Conservation (phyloP, 2,113 vertebrate genomes). For the Scomber scombrus region DNA sequence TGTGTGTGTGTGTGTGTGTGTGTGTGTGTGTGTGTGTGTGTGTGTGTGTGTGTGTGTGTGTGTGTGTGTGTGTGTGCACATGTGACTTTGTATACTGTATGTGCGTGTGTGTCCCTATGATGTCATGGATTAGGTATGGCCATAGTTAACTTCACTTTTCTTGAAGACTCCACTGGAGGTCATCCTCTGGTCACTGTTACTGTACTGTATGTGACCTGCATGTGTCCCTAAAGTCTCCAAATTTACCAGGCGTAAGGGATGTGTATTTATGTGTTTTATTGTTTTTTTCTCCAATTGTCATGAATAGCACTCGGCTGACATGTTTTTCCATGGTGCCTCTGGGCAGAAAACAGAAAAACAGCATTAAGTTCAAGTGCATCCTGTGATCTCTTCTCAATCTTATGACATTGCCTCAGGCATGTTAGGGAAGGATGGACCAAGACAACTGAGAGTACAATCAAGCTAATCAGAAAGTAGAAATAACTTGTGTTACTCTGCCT, state of each 20-base stretch:
- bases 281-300: neutral
- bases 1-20: conserved; percentile 2
- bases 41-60: conserved; percentile 9
- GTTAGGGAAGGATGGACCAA: conserved; percentile 4
- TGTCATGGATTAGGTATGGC: conserved; percentile 58
- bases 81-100: neutral
- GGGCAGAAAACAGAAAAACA: conserved; percentile 18
- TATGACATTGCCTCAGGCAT: conserved; percentile 27
- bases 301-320: conserved; percentile 10
- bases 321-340: neutral
- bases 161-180: conserved; percentile 16
- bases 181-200: conserved; percentile 43
- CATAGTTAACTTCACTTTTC: conserved; percentile 25
- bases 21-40: neutral
- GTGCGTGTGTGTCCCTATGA: conserved; percentile 7
- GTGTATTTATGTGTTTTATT: conserved; percentile 19
- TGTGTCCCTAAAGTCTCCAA: conserved; percentile 17
- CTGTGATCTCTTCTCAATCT: conserved; percentile 43
- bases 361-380: neutral
- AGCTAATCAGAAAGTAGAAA: conserved; percentile 19
- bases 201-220: conserved; percentile 15
- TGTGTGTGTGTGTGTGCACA: neutral
- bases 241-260: neutral
- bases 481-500: conserved; percentile 24
- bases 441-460: neutral